Evolutionary conservation across 2,888 invertebrate genomes (phyloP), one percentile per base, ranked within the genome.

Genomic region (Imbricaverruca yamaguchii): DNA sequence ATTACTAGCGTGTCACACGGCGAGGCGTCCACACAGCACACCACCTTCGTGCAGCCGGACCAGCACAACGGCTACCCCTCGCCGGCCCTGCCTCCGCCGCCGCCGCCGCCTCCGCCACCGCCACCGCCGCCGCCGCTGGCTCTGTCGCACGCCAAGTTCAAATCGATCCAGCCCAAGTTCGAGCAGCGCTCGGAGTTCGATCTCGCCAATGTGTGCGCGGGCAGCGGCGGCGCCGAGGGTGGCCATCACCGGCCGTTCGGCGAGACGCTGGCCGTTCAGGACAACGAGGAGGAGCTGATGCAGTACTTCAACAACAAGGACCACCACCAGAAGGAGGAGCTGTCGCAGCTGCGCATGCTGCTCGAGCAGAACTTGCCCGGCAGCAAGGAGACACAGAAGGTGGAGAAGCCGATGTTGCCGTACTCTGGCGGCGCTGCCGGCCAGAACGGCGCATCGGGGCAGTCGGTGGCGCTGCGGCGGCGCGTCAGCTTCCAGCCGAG

Each of bases 281-380:
- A 93, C 85, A 93, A 93, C 86, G 94, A 94, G 87, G 94, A 94
- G 86, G 94, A 94, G 88, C 88, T 95, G 85, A 89, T 93, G 87
- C 93, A 93, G 88, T 94, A 94, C 88, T 94, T 94, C 87, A 92
- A 91, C 84, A 91, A 91, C 83, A 88, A 88, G 83, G 81, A 59
- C 25, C 81, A 83, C 79, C 67, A 56, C 21, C 83, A 91, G 84
- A 90, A 89, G 83, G 91, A 91, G 84, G 92, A 93, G 86, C 89
- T 93, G 83, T 93, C 93, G 0, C 93, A 94, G 84, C 87, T 94
- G 81, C 89, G 94, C 83, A 91, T 92, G 85, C 88, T 93, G 81
- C 87, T 94, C 80, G 91, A 92, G 84, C 91, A 92, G 84, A 92
- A 92, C 86, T 87, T 92, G 84, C 82, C 83, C n/a, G 81, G 80